Percentiles rank a stretch among this genome's conserved stretches.
Evolutionary conservation across 2,888 invertebrate species (phyloP).

Genomic region (Amiota minor): DNA sequence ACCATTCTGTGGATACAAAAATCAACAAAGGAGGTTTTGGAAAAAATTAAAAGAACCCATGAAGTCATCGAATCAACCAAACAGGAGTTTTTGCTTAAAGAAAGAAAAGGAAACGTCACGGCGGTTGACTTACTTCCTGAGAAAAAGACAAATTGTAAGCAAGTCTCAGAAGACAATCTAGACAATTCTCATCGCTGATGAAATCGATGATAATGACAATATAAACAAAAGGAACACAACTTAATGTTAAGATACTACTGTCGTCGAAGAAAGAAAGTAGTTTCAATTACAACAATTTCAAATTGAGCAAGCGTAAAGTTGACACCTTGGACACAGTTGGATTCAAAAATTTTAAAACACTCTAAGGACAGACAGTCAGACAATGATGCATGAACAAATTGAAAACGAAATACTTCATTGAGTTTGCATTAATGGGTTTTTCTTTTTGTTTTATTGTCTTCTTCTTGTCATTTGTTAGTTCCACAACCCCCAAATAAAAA

Average conservation of each 20-base stretch:
- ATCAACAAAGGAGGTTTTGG: conserved; percentile 40
- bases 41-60: conserved; percentile 11
- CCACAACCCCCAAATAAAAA: neutral
- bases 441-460: no score
- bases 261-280: conserved; percentile 36
- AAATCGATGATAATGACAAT: conserved; percentile 21
- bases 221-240: conserved; percentile 31
- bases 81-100: neutral
- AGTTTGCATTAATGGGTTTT: no score
- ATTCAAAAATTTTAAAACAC: conserved; percentile 12
- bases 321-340: conserved; percentile 4
- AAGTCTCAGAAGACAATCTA: conserved; percentile 30
- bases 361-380: conserved; percentile 14
- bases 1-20: conserved; percentile 33
- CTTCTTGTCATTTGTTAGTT: neutral
- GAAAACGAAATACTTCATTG: neutral
- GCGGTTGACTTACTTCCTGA: conserved; percentile 64
- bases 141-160: neutral
- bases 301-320: conserved; percentile 30
- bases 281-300: conserved; percentile 55
- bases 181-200: conserved; percentile 28
- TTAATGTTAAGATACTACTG: conserved; percentile 12
- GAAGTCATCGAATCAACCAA: neutral
- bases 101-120: conserved; percentile 58
- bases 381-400: conserved; percentile 44